A percentile compares a stretch with the other conserved stretches of the same genome.
Evolutionary conservation across 2,113 vertebrate genomes (phyloP).

Genomic region (Triplophysa rosa): DNA sequence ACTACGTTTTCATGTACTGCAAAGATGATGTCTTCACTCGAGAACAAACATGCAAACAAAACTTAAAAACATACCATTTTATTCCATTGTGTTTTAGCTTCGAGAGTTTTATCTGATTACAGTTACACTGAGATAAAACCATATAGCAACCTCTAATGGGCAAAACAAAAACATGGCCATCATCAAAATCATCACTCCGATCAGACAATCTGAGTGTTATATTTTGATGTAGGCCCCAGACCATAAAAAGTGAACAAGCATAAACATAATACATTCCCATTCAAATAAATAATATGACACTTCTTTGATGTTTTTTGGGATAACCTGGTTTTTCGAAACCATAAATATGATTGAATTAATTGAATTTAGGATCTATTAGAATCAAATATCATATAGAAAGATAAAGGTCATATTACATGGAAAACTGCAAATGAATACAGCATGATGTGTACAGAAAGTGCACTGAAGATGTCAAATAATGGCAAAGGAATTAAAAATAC

Average conservation of each 20-base stretch:
- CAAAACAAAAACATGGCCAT: slow-evolving; percentile 71
- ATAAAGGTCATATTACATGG: slow-evolving; percentile 27
- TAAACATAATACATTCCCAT: slow-evolving; percentile 21
- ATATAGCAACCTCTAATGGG: slow-evolving; percentile 42
- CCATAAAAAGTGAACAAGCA: slow-evolving; percentile 47
- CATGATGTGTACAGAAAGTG: slow-evolving; percentile 31
- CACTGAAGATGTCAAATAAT: slow-evolving; percentile 16
- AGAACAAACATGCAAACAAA: slow-evolving; percentile 71
- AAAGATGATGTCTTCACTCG: slow-evolving; percentile 80
- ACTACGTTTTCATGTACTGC: slow-evolving; percentile 84
- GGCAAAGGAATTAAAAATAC: slow-evolving; percentile 12
- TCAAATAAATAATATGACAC: not conserved
- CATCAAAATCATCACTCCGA: slow-evolving; percentile 85
- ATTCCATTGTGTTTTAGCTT: slow-evolving; percentile 3
- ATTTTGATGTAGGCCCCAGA: slow-evolving; percentile 62
- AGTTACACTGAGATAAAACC: slow-evolving; percentile 22
- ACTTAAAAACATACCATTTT: slow-evolving; percentile 48
- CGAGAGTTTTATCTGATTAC: slow-evolving; percentile 46
- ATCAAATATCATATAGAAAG: not conserved
- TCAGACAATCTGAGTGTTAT: slow-evolving; percentile 75
- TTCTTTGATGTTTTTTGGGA: not conserved
- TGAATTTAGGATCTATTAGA: slow-evolving; percentile 1
- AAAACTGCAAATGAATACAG: slow-evolving; percentile 38
- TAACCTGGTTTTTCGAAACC: not conserved
- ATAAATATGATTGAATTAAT: not conserved